Evolutionary conservation across 2,797 vertebrate species (phyloP).

Genomic region (Lagodon rhomboides): DNA sequence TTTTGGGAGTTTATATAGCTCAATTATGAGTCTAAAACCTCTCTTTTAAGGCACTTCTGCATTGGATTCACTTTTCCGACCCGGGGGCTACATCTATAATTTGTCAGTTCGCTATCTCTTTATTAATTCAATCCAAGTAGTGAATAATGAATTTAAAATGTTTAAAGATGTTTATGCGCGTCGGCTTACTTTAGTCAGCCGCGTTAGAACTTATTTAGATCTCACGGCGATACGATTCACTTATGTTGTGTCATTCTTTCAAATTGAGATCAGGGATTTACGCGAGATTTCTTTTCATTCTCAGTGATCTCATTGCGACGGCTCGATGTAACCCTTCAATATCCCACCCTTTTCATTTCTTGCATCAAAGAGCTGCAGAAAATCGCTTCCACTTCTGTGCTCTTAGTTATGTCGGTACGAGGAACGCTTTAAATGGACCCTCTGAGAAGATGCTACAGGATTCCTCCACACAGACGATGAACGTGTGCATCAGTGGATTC

Average conservation of each 20-base stretch:
- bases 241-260: neutral
- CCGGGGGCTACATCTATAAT: too few species aligned
- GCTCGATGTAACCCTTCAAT: neutral
- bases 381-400: neutral
- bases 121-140: neutral
- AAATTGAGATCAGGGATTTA: neutral
- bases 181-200: neutral
- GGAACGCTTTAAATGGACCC: neutral
- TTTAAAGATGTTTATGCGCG: neutral
- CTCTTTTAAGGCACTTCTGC: too few species aligned
- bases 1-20: too few species aligned
- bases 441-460: neutral
- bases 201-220: neutral
- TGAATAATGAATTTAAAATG: neutral
- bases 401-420: neutral
- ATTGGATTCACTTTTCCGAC: too few species aligned
- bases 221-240: neutral
- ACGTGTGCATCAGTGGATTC: neutral
- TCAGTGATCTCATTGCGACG: neutral
- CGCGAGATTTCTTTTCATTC: neutral
- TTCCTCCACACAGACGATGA: neutral
- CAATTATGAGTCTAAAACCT: too few species aligned
- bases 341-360: neutral
- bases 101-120: too few species aligned
- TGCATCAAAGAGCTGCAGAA: conserved; percentile 1